Evolutionary conservation across 2,888 invertebrate genomes (phyloP), one percentile per base, ranked within the genome.

Genomic region (Pyrocoelia pectoralis): DNA sequence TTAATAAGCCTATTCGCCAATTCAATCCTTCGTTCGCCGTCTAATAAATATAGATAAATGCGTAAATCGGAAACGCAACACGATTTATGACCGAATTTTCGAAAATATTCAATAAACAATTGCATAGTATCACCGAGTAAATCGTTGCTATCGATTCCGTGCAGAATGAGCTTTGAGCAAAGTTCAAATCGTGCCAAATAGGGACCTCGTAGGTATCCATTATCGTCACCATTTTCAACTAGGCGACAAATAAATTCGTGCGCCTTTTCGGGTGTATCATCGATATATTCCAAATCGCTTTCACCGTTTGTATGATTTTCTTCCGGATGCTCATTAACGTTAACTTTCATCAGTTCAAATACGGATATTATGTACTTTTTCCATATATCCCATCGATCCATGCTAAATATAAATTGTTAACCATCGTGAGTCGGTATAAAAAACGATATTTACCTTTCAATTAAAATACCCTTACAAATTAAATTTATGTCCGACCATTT

Each of bases 41-140:
- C 86, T 67, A 95, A 83, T 71, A 92, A 84, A 43, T 86, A 82
- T 49, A 95, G 79, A 79, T 93, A 96, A 3, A 89, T 83, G 65
- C 88, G 87, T 52, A 97, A 83, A 79, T 98, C 97, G 6, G 89
- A 87, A 63, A 94, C 92, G 64, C 93, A 93, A 80, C 95, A 95
- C 0, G 91, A 89, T 76, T 95, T 95, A 73, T 92, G 88, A 1
- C 95, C 95, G 81, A 97, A 97, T 69, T 87, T 85, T 43, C 84
- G 77, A 71, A 93, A 92, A 82, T 95, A 97, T 72, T 91, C 89
- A 65, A 90, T 83, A 77, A 95, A 87, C 28, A 92, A 79, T 17
- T 90, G 88, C 10, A 87, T 82, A 12, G 87, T 85, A 73, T 89
- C 88, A 0, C 90, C 91, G 15, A 88, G 78, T 6, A 88, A 76